These are phyloP conservation scores for Epinephelus awoara DNA, from an alignment of 2,797 vertebrate species.

Conservation along the genomic window DNA sequence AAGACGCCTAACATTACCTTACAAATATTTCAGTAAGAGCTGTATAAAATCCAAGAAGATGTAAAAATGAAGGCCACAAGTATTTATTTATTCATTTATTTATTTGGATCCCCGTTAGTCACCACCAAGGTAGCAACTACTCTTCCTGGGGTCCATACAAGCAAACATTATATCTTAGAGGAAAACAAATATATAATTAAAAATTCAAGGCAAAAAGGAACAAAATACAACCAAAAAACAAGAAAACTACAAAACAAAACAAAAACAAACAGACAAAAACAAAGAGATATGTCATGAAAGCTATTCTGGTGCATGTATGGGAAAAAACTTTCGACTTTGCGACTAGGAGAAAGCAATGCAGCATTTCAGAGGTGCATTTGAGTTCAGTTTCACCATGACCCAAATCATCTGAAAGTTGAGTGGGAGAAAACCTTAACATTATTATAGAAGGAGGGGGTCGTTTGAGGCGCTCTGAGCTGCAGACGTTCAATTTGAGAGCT, in stretches of 20 bases:
- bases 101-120: no score
- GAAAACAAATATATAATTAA: no score
- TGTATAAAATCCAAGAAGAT: slow-evolving; percentile 15
- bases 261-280: no score
- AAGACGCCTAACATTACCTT: background rate
- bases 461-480: slow-evolving; percentile 54
- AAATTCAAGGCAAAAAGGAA: no score
- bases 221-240: no score
- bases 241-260: no score
- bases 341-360: slow-evolving; percentile 12
- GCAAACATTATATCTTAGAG: no score
- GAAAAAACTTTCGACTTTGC: slow-evolving; percentile 13
- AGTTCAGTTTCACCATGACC: slow-evolving; percentile 40
- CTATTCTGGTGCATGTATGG: slow-evolving; percentile 36
- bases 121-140: no score
- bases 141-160: no score
- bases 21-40: background rate
- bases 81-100: background rate
- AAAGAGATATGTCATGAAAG: slow-evolving; percentile 10
- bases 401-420: slow-evolving; percentile 56
- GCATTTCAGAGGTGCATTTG: slow-evolving; percentile 31
- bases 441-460: slow-evolving; percentile 35
- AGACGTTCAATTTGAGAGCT: slow-evolving; percentile 64
- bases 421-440: slow-evolving; percentile 42
- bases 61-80: slow-evolving; percentile 9